Conservation (phyloP, 2,797 vertebrate genomes). For the Sardinella longiceps region DNA sequence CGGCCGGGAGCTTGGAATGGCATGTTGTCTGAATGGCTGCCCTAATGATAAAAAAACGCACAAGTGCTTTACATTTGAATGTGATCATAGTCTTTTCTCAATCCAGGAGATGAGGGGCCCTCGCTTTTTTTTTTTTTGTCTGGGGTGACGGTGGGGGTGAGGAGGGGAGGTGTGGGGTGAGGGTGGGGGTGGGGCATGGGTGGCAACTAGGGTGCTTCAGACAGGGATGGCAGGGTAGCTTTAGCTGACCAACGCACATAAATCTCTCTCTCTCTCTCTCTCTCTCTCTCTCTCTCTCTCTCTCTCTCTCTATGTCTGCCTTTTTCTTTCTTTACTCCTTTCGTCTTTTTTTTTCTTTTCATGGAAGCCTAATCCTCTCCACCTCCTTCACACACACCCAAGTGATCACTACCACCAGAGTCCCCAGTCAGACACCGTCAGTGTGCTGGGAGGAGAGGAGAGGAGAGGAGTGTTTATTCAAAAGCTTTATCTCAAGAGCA, state of each 20-base stretch:
- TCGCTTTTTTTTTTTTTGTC: background rate
- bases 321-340: background rate
- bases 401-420: background rate
- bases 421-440: background rate
- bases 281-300: conserved; percentile 41
- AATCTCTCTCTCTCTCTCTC: conserved; percentile 60
- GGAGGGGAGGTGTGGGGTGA: no score
- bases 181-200: conserved; percentile 54
- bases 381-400: background rate
- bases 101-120: conserved; percentile 39
- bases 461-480: background rate
- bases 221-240: conserved; percentile 37
- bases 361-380: background rate
- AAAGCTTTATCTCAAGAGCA: background rate
- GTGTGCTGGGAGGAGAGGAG: background rate
- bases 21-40: background rate
- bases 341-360: background rate
- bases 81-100: conserved; percentile 65
- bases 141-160: conserved; percentile 34
- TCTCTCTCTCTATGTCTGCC: conserved; percentile 51
- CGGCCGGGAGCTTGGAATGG: background rate
- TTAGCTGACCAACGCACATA: conserved; percentile 82
- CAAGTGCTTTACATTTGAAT: conserved; percentile 71
- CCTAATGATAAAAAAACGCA: conserved; percentile 28
- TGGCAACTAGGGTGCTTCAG: background rate